These are phyloP conservation scores for Acipenser ruthenus DNA, from an alignment of 2,797 vertebrate genomes.

Conservation along the genomic window DNA sequence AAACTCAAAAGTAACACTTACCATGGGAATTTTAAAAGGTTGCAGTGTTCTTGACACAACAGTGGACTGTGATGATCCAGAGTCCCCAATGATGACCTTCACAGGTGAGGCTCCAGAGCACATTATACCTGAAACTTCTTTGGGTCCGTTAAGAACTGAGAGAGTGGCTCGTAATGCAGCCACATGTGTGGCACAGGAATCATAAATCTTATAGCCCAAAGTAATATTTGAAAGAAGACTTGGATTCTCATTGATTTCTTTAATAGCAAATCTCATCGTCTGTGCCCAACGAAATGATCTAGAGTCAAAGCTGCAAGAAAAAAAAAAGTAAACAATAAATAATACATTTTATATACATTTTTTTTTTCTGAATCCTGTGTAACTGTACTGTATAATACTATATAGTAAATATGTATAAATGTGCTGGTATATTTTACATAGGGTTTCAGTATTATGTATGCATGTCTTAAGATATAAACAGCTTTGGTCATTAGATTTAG, in stretches of 20 bases:
- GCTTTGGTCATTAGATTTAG: too few relatives aligned
- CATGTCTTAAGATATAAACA: neutral
- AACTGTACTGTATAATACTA: too few relatives aligned
- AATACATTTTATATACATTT: too few relatives aligned
- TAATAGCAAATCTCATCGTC: constrained; percentile 37
- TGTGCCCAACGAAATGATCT: constrained; percentile 37
- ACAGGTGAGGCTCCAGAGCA: constrained; percentile 26
- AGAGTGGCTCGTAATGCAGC: constrained; percentile 34
- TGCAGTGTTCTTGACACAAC: constrained; percentile 36
- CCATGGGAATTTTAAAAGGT: constrained; percentile 42
- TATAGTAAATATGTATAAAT: too few relatives aligned
- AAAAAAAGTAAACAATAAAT: too few relatives aligned
- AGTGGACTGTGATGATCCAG: constrained; percentile 41
- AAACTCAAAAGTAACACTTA: constrained; percentile 14
- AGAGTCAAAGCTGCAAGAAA: constrained; percentile 34
- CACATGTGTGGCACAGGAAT: constrained; percentile 38
- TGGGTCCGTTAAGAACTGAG: constrained; percentile 30
- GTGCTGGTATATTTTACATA: too few relatives aligned
- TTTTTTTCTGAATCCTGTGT: too few relatives aligned
- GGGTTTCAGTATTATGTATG: too few relatives aligned
- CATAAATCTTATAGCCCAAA: constrained; percentile 39
- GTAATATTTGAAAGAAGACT: constrained; percentile 32
- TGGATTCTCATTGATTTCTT: constrained; percentile 36
- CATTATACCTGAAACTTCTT: constrained; percentile 13
- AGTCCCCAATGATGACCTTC: constrained; percentile 35